A percentile compares a stretch with the other conserved stretches of the same genome.
These are phyloP conservation scores for Drosophila auraria DNA, from an alignment of 1,140 invertebrate genomes.

Conservation along the genomic window DNA sequence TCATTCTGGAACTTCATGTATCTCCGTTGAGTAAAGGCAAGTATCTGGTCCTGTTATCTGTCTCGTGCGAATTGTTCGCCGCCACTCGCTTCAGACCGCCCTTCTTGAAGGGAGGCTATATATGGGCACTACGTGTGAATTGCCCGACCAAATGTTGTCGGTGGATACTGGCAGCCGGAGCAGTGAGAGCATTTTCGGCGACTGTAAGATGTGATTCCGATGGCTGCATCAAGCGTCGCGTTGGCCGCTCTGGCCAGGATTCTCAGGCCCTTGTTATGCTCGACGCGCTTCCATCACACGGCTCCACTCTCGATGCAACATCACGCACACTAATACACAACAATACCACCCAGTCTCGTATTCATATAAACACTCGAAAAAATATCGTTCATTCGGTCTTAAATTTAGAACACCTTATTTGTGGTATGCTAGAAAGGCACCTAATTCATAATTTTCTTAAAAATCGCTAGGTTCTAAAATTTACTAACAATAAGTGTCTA, in stretches of 20 bases:
- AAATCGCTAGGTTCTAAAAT: too few species aligned
- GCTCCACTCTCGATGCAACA: conserved; percentile 59
- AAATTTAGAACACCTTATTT: too few species aligned
- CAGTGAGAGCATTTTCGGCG: conserved; percentile 18
- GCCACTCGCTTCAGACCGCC: conserved; percentile 10
- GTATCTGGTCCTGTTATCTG: conserved; percentile 27
- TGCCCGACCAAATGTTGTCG: conserved; percentile 49
- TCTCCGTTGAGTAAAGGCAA: conserved; percentile 7
- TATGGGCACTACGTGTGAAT: conserved; percentile 60
- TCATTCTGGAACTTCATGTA: conserved; percentile 12
- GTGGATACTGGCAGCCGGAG: conserved; percentile 17
- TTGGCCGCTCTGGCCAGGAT: conserved; percentile 11
- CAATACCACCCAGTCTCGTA: conserved; percentile 48
- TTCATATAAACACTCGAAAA: conserved; percentile 9
- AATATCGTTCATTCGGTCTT: not conserved
- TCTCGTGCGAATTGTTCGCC: conserved; percentile 42
- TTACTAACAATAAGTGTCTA: too few species aligned
- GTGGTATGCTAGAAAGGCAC: too few species aligned
- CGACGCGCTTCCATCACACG: conserved; percentile 77
- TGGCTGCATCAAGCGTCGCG: conserved; percentile 48
- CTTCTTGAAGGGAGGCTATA: conserved; percentile 29
- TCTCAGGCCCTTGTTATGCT: conserved; percentile 62
- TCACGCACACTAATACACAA: conserved; percentile 82
- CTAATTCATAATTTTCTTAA: too few species aligned
- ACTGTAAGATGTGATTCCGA: conserved; percentile 60